phyloP scores from a whole-genome alignment of 1,140 invertebrate species.

The Anoplophora glabripennis region DNA sequence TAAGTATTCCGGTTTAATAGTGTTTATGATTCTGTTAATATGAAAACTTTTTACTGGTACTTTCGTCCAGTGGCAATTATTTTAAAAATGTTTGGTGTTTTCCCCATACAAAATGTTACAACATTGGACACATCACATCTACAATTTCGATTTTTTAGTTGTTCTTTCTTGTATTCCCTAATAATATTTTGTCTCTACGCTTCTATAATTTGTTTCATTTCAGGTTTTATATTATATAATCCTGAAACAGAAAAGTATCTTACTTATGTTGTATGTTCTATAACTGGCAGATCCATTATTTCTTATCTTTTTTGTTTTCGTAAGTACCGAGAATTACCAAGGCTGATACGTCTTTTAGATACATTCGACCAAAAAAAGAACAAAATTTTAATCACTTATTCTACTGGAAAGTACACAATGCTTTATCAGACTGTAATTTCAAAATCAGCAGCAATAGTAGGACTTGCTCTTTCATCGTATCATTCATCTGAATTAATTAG shows the following conservation, averaged over 20 bases:
- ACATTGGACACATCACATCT: constrained; percentile 11
- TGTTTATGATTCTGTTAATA: not conserved
- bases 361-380: constrained; percentile 19
- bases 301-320: constrained; percentile 6
- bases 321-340: constrained; percentile 12
- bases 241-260: not conserved
- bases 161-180: not conserved
- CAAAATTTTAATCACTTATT: not conserved
- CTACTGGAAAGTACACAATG: not conserved
- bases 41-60: constrained; percentile 21
- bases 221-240: not conserved
- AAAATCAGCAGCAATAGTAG: not conserved
- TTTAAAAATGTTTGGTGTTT: constrained; percentile 22
- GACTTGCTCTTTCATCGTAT: not conserved
- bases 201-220: not conserved
- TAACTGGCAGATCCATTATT: constrained; percentile 8
- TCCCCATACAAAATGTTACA: constrained; percentile 22
- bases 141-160: constrained; percentile 9
- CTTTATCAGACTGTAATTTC: constrained; percentile 7
- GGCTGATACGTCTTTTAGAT: constrained; percentile 20
- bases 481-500: not conserved
- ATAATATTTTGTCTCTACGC: not conserved
- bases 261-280: constrained; percentile 4
- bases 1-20: no score
- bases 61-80: constrained; percentile 19